phyloP scores from a whole-genome alignment of 2,113 vertebrate genomes.

The Boleophthalmus pectinirostris region DNA sequence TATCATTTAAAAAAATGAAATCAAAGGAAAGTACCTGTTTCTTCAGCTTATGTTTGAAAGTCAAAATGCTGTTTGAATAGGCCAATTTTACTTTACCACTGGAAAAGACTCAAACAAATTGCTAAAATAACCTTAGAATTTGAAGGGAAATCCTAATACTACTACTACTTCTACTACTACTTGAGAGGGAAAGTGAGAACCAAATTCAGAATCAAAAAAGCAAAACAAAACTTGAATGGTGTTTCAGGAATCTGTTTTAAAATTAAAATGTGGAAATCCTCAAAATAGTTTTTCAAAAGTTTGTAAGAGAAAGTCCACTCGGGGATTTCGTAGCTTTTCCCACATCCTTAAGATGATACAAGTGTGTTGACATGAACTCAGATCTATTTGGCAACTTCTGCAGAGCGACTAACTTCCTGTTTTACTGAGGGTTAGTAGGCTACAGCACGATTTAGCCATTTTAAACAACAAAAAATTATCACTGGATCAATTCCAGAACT shows the following conservation, averaged over 20 bases:
- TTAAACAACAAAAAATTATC: no score
- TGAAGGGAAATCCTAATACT: neutral
- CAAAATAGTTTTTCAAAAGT: neutral
- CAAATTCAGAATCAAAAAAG: neutral
- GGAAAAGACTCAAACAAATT: neutral
- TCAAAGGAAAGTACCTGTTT: neutral
- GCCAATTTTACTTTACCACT: neutral
- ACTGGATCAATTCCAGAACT: no score
- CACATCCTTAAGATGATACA: neutral
- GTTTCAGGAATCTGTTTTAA: neutral
- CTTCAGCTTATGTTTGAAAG: neutral
- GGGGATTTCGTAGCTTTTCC: neutral
- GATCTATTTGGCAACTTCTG: neutral
- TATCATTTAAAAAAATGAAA: neutral
- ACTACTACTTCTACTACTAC: neutral
- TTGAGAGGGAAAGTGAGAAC: neutral
- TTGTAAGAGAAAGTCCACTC: neutral
- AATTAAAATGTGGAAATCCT: neutral
- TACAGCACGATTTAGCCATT: neutral
- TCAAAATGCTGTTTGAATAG: neutral
- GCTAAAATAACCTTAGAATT: neutral
- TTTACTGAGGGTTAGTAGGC: neutral
- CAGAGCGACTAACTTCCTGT: neutral
- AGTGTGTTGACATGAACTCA: neutral
- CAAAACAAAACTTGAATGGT: neutral